phyloP scores from a whole-genome alignment of 2,797 vertebrate genomes.

The Myioborus melanocephalus region DNA sequence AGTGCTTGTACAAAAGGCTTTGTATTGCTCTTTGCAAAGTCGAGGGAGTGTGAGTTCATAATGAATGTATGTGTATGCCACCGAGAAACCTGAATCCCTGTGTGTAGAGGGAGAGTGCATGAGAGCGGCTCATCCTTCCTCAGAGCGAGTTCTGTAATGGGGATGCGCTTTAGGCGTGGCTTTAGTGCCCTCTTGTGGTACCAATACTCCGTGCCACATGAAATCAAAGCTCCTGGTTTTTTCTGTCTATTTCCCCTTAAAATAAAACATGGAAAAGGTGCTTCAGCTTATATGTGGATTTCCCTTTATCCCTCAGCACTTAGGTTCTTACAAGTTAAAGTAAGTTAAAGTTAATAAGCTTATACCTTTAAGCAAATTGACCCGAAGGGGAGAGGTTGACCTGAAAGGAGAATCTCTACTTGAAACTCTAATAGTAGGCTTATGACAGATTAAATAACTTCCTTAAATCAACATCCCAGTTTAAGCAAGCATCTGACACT shows the following conservation, averaged over 20 bases:
- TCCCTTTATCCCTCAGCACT: neutral
- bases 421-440: neutral
- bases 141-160: neutral
- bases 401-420: neutral
- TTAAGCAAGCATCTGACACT: neutral
- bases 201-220: neutral
- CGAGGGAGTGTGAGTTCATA: neutral
- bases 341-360: neutral
- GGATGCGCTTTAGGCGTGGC: neutral
- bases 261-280: neutral
- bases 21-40: neutral
- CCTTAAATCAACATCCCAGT: neutral
- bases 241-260: neutral
- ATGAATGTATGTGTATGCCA: neutral
- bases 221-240: neutral
- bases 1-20: neutral
- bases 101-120: neutral
- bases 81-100: neutral
- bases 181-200: conserved; percentile 66
- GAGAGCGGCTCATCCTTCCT: neutral
- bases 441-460: neutral
- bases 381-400: neutral
- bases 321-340: neutral
- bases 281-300: neutral
- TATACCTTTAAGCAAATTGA: neutral